These are phyloP conservation scores for Bombus impatiens DNA, from an alignment of 1,140 invertebrate genomes.

Conservation along the genomic window DNA sequence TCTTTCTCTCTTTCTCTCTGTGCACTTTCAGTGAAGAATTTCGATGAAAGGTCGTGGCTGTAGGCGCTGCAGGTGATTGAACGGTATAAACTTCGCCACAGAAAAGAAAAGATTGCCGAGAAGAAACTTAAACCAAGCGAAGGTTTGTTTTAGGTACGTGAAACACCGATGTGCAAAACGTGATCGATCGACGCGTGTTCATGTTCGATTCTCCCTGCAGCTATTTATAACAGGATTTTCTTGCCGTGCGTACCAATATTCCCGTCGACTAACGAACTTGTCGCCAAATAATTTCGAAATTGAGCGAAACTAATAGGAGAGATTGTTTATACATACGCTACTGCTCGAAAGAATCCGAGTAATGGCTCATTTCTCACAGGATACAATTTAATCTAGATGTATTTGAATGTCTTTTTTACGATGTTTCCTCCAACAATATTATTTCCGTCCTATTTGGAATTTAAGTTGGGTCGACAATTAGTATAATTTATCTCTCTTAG, in stretches of 20 bases:
- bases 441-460: too few relatives aligned
- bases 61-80: slow-evolving; percentile 4
- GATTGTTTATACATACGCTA: not conserved
- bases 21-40: slow-evolving; percentile 21
- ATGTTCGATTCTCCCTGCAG: not conserved
- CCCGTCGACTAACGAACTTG: not conserved
- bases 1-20: not conserved
- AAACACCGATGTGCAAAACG: not conserved
- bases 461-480: too few relatives aligned
- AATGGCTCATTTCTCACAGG: slow-evolving; percentile 9
- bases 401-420: too few relatives aligned
- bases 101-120: not conserved
- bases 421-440: too few relatives aligned
- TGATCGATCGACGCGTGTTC: not conserved
- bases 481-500: too few relatives aligned
- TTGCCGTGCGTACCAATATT: not conserved
- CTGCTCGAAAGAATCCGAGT: slow-evolving; percentile 8
- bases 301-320: not conserved
- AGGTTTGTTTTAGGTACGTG: not conserved
- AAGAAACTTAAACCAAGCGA: not conserved
- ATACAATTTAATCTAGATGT: too few relatives aligned
- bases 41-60: slow-evolving; percentile 48
- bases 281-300: slow-evolving; percentile 18
- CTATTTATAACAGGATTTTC: slow-evolving; percentile 18
- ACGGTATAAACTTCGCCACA: not conserved